These are phyloP conservation scores for Canis aureus DNA, from an alignment of 2,113 vertebrate species.

Conservation along the genomic window DNA sequence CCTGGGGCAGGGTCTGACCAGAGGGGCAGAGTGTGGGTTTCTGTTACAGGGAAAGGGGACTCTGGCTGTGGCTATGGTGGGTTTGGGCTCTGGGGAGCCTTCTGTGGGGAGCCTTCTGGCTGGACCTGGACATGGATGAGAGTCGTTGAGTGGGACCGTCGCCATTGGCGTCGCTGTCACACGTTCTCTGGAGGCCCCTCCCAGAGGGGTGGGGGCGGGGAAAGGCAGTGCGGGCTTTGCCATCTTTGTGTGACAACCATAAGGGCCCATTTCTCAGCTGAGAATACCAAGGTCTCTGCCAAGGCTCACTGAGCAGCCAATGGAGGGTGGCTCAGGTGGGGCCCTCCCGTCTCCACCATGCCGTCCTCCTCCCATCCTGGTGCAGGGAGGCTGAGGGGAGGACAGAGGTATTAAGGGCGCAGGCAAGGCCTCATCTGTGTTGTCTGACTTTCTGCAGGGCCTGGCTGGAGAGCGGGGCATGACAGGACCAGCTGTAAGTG, in stretches of 20 bases:
- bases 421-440: background rate
- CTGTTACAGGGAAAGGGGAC: background rate
- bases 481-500: conserved; percentile 91
- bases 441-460: conserved; percentile 88
- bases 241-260: fast-evolving
- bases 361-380: background rate
- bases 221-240: background rate
- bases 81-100: background rate
- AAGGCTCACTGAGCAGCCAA: background rate
- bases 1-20: background rate
- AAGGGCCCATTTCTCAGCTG: background rate
- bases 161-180: fast-evolving
- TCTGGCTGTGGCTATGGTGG: background rate
- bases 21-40: background rate
- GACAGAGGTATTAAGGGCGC: too few relatives aligned
- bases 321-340: background rate
- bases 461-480: conserved; percentile 86
- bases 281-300: background rate
- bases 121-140: fast-evolving
- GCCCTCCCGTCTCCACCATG: background rate
- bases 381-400: fast-evolving
- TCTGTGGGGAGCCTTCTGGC: background rate
- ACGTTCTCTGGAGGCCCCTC: fast-evolving
- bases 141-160: fast-evolving
- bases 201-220: too few relatives aligned